These are phyloP conservation scores for Phataginus tetradactyla DNA, from an alignment of 2,797 vertebrate genomes.

Conservation along the genomic window DNA sequence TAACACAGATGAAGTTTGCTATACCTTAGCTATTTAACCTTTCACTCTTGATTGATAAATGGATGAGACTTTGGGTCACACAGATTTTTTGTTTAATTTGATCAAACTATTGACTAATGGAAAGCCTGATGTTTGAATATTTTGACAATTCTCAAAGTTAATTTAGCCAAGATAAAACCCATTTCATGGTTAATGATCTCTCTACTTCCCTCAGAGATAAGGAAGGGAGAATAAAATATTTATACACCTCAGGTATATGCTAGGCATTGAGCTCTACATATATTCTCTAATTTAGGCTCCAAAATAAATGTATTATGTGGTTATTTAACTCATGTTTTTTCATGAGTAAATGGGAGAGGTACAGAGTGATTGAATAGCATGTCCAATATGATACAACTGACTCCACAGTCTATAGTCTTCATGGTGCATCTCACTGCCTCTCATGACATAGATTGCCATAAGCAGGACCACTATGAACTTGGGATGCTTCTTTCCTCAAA, in stretches of 20 bases:
- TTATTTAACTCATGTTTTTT: background rate
- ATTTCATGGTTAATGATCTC: background rate
- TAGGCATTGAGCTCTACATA: background rate
- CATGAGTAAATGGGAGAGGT: background rate
- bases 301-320: background rate
- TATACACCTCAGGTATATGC: background rate
- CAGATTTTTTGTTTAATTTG: background rate
- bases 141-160: background rate
- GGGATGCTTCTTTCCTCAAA: background rate
- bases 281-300: background rate
- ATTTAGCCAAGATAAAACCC: background rate
- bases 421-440: background rate
- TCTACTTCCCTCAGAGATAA: background rate
- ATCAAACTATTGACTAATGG: background rate
- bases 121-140: background rate
- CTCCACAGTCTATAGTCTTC: background rate
- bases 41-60: background rate
- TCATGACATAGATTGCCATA: background rate
- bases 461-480: background rate
- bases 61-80: background rate
- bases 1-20: background rate
- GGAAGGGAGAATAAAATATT: background rate
- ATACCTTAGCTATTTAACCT: background rate
- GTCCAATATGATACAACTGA: background rate
- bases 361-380: background rate